Evolutionary conservation across 2,888 invertebrate species (phyloP), one percentile per base, ranked within the genome.

Genomic region (Drosophila koepferae): DNA sequence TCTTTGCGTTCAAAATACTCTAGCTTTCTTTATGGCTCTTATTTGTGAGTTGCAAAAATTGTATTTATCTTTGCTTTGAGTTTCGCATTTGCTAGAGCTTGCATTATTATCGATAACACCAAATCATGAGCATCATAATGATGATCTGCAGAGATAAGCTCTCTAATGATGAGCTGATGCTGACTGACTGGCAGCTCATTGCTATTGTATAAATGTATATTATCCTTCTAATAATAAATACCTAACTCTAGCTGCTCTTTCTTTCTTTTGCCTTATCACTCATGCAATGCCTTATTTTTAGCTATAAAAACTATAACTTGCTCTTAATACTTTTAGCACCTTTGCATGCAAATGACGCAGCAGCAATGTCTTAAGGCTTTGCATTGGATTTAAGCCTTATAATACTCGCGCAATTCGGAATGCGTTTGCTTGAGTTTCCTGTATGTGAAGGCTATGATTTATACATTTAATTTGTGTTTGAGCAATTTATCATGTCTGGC

Each of bases 401-500:
- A 51, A 56, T 44, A 28, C 49, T 31, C 48, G 43, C 60, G 49
- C 36, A 62, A 65, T 49, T 62, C 48, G 34, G 41, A 49, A 41
- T 74, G 74, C 77, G 79, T 38, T 73, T 74, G 62, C 62, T 55
- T 59, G 46, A 61, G 51, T 62, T 75, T 75, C 54, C 70, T 75
- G 77, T 58, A 64, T 65, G 68, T 40, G 80, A 61, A 63, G 49
- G 66, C 58, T 60, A 89, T 85, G 90, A 90, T 85, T 85, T 85
- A 89, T 90, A 85, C 81, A 55, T 85, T 89, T 77, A 79, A 89
- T 90, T 89, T 89, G 81, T 79, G 80, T 80, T 77, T 63, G 72
- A 75, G 90, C 86, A 81, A 87, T 89, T 87, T 87, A 87, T 87
- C 90, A 86, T 77, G 65, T 74, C 80, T 70, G 56, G 36, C 31